Conservation (phyloP, 2,113 vertebrate genomes). For the Oostethus manadensis region DNA sequence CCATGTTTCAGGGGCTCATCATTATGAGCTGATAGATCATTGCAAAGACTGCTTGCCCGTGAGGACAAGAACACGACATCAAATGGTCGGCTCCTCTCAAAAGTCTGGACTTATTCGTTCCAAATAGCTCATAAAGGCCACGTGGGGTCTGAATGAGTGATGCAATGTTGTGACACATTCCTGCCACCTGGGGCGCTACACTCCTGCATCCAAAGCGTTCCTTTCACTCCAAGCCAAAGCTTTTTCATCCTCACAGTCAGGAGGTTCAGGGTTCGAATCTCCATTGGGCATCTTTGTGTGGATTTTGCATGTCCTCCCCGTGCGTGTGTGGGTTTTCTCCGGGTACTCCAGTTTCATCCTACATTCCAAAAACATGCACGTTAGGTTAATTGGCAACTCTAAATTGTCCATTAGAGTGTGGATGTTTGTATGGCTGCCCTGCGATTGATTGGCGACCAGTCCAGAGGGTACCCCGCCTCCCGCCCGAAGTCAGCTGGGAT, state of each 20-base stretch:
- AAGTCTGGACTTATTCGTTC: slow-evolving; percentile 45
- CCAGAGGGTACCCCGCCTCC: no score
- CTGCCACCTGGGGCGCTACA: slow-evolving; percentile 24
- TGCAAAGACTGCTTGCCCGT: slow-evolving; percentile 36
- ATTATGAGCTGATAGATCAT: slow-evolving; percentile 47
- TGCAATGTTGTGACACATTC: slow-evolving; percentile 41
- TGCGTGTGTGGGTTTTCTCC: no score
- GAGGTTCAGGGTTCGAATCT: no score
- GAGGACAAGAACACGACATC: slow-evolving; percentile 45
- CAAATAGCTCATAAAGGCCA: slow-evolving; percentile 30
- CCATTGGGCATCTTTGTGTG: no score
- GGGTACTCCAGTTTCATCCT: no score
- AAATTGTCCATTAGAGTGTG: no score
- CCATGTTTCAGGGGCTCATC: slow-evolving; percentile 37
- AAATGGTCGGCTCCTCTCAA: slow-evolving; percentile 43
- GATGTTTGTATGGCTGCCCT: no score
- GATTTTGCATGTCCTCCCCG: no score
- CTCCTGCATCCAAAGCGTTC: slow-evolving; percentile 6
- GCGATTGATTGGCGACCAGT: no score
- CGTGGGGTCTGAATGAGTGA: slow-evolving; percentile 24
- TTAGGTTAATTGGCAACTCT: no score
- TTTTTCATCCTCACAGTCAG: background rate
- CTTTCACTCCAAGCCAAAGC: background rate
- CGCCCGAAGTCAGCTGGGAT: no score
- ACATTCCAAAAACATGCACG: no score